A percentile compares a stretch with the other conserved stretches of the same genome.
phyloP scores from a whole-genome alignment of 2,888 invertebrate genomes.

The Ceriagrion tenellum region DNA sequence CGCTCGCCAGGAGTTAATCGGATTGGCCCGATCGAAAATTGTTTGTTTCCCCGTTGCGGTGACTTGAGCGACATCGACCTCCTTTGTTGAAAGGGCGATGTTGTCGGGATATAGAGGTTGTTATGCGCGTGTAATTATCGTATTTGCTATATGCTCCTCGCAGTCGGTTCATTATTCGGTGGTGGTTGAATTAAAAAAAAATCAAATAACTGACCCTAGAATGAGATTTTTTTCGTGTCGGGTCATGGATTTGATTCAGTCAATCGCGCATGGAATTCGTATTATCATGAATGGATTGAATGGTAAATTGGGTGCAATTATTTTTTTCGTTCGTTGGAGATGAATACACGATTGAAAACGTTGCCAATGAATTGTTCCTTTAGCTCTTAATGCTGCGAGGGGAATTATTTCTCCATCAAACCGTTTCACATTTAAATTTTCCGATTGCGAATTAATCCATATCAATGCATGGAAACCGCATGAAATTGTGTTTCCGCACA shows the following conservation, averaged over 20 bases:
- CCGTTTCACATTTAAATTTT: conserved; percentile 26
- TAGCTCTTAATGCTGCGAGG: conserved; percentile 23
- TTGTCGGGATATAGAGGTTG: background rate
- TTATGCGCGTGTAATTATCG: conserved; percentile 33
- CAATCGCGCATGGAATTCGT: background rate
- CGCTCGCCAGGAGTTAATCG: conserved; percentile 18
- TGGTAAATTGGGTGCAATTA: background rate
- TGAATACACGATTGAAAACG: conserved; percentile 8
- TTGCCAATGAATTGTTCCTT: conserved; percentile 15
- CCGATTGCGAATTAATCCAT: conserved; percentile 16
- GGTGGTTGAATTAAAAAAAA: background rate
- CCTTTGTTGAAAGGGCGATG: background rate
- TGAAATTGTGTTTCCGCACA: background rate
- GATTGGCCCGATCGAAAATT: conserved; percentile 20
- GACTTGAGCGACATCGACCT: background rate
- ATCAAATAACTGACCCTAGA: background rate
- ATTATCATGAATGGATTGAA: conserved; percentile 18
- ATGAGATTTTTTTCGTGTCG: background rate
- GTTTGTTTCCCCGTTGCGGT: background rate
- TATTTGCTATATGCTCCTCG: background rate
- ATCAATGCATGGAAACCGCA: background rate
- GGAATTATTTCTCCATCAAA: conserved; percentile 31
- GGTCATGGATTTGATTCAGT: background rate
- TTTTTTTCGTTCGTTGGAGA: background rate
- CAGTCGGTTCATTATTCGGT: background rate